These are phyloP conservation scores for Tetranychus cinnabarinus DNA, from an alignment of 1,140 invertebrate genomes.

Conservation along the genomic window DNA sequence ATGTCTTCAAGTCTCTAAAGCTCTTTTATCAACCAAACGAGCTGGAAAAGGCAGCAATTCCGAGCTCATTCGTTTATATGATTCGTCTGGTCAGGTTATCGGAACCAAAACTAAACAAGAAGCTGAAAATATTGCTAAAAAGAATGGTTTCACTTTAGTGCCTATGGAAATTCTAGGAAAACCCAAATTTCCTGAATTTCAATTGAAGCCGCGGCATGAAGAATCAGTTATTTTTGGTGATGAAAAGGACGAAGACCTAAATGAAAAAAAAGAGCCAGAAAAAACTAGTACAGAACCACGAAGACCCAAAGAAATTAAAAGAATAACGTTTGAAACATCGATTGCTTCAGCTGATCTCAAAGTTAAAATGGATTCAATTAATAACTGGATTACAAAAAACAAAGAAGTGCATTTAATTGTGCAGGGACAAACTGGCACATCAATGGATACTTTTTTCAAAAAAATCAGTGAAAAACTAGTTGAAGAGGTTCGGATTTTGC, in stretches of 20 bases:
- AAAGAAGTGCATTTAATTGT: too few relatives aligned
- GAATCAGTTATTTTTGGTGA: background rate
- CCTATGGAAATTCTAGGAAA: background rate
- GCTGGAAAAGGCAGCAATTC: background rate
- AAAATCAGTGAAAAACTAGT: too few relatives aligned
- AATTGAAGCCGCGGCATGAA: background rate
- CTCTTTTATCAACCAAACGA: background rate
- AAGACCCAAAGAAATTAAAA: background rate
- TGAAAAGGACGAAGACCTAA: background rate
- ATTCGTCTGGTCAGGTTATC: background rate
- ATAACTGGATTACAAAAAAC: too few relatives aligned
- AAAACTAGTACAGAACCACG: background rate
- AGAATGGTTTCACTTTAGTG: background rate
- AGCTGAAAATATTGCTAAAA: background rate
- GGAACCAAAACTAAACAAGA: background rate
- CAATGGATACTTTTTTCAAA: too few relatives aligned
- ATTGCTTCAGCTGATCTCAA: too few relatives aligned
- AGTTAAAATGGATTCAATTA: too few relatives aligned
- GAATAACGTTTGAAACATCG: background rate
- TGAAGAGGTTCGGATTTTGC: too few relatives aligned
- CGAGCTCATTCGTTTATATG: background rate
- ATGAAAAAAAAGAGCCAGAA: background rate
- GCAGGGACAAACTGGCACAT: too few relatives aligned
- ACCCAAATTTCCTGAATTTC: background rate
- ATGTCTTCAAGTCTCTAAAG: too few relatives aligned